A percentile compares a stretch with the other conserved stretches of the same genome.
Evolutionary conservation across 2,113 vertebrate genomes (phyloP).

Genomic region (Terrapene triunguis): DNA sequence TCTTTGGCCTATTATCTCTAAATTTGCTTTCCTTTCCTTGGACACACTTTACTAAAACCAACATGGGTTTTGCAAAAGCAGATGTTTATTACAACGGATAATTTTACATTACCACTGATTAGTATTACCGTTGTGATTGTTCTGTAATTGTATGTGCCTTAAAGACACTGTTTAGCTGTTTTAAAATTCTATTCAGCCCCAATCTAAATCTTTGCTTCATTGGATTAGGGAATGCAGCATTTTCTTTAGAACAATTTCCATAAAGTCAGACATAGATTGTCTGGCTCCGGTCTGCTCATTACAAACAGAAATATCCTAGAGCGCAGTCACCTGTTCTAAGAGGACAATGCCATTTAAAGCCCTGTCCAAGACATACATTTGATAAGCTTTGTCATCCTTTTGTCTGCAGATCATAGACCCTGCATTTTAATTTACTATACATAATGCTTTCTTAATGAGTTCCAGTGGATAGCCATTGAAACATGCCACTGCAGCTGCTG

Average conservation of each 20-base stretch:
- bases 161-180: background rate
- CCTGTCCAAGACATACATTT: constrained; percentile 72
- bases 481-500: constrained; percentile 77
- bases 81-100: fast-evolving
- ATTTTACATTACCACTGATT: fast-evolving
- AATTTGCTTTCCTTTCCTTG: background rate
- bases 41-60: background rate
- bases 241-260: constrained; percentile 47
- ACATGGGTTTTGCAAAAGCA: background rate
- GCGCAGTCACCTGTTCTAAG: constrained; percentile 54
- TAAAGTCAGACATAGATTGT: constrained; percentile 31
- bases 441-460: constrained; percentile 87
- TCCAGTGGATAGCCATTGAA: constrained; percentile 82
- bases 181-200: background rate
- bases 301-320: constrained; percentile 43
- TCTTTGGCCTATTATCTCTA: fast-evolving
- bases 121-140: fast-evolving
- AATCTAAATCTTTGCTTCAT: constrained; percentile 21
- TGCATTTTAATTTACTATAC: constrained; percentile 85
- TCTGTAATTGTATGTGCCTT: fast-evolving
- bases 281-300: constrained; percentile 38
- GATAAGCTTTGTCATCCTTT: constrained; percentile 86
- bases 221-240: constrained; percentile 32
- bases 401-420: constrained; percentile 82
- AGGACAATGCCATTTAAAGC: constrained; percentile 76